Percentiles rank a stretch among this genome's conserved stretches.
phyloP scores from a whole-genome alignment of 2,797 vertebrate genomes.

The Chelidonichthys spinosus region DNA sequence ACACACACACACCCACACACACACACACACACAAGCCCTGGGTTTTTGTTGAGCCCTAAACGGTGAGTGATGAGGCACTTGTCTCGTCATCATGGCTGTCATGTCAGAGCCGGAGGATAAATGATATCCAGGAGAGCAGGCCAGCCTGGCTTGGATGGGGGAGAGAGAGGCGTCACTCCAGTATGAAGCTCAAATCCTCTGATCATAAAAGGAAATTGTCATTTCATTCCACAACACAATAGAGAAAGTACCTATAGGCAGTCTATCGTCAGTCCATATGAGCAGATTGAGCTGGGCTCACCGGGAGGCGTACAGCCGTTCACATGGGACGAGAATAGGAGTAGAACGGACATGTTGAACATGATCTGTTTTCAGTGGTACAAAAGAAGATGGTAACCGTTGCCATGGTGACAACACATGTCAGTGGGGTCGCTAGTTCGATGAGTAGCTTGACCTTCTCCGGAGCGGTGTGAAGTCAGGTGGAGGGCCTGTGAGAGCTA shows the following conservation, averaged over 20 bases:
- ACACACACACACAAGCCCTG: neutral
- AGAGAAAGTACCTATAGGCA: neutral
- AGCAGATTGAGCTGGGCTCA: neutral
- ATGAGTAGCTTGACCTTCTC: too few species aligned
- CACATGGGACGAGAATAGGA: too few species aligned
- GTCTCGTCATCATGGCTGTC: slow-evolving; percentile 67
- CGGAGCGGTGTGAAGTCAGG: too few species aligned
- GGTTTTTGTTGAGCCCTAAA: slow-evolving; percentile 29
- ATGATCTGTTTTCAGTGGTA: too few species aligned
- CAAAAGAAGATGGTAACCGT: too few species aligned
- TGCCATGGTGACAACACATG: too few species aligned
- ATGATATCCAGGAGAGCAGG: slow-evolving; percentile 41
- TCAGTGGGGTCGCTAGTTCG: too few species aligned
- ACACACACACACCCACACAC: neutral
- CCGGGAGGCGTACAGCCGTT: too few species aligned
- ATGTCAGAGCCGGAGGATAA: slow-evolving; percentile 56
- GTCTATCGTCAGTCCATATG: neutral
- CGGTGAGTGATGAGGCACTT: slow-evolving; percentile 61
- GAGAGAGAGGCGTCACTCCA: slow-evolving; percentile 23
- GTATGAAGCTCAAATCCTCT: neutral
- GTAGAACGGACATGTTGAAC: too few species aligned
- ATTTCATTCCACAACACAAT: neutral
- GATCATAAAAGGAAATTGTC: too few species aligned
- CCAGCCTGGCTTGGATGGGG: slow-evolving; percentile 26
- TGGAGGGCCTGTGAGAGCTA: too few species aligned